phyloP scores from a whole-genome alignment of 2,888 invertebrate genomes.

The Eilema sororculum region DNA sequence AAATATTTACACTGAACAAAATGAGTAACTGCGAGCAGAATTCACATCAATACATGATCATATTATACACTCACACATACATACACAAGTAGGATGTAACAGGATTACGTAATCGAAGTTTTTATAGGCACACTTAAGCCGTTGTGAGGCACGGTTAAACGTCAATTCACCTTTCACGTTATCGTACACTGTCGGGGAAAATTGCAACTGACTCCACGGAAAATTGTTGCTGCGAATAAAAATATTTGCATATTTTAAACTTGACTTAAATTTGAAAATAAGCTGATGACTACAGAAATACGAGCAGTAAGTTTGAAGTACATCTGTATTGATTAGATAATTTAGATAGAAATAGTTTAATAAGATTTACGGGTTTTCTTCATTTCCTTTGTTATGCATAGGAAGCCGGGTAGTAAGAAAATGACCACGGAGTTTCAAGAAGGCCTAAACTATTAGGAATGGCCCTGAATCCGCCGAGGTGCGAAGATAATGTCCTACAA shows the following conservation, averaged over 20 bases:
- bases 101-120: conserved; percentile 41
- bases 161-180: conserved; percentile 52
- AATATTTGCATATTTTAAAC: conserved; percentile 29
- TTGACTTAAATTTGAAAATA: conserved; percentile 6
- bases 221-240: conserved; percentile 51
- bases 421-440: too few relatives aligned
- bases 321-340: too few relatives aligned
- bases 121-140: conserved; percentile 33
- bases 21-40: too few relatives aligned
- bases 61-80: conserved; percentile 8
- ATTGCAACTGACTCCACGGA: conserved; percentile 59
- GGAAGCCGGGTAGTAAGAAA: too few relatives aligned
- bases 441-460: too few relatives aligned
- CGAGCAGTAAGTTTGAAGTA: too few relatives aligned
- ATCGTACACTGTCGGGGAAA: conserved; percentile 46
- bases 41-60: neutral
- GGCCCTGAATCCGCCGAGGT: too few relatives aligned
- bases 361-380: too few relatives aligned
- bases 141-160: conserved; percentile 36
- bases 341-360: too few relatives aligned
- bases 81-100: conserved; percentile 17
- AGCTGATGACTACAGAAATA: conserved; percentile 10
- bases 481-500: too few relatives aligned
- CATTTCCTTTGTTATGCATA: too few relatives aligned
- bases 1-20: too few relatives aligned